phyloP scores from a whole-genome alignment of 2,888 invertebrate species.

The Euclidia mi region DNA sequence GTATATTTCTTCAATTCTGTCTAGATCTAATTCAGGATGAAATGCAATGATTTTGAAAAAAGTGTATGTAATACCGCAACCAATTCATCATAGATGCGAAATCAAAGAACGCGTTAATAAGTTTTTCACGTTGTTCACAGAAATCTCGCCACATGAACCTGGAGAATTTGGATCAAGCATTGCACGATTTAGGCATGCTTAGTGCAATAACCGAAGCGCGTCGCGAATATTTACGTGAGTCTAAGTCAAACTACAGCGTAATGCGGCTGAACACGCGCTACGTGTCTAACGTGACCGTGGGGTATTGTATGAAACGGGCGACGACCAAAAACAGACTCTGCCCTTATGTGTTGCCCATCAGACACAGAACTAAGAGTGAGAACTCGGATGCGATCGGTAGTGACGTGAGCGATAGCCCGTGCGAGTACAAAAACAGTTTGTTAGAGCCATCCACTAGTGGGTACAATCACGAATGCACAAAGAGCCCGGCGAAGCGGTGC shows the following conservation, averaged over 20 bases:
- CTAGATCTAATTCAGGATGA: conserved; percentile 73
- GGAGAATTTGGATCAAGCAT: conserved; percentile 89
- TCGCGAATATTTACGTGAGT: conserved; percentile 89
- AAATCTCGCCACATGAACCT: conserved; percentile 85
- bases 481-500: conserved; percentile 88
- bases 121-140: conserved; percentile 78
- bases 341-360: conserved; percentile 89
- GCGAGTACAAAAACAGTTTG: conserved; percentile 75
- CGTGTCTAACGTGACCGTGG: conserved; percentile 91
- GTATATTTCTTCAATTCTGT: conserved; percentile 71
- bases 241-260: conserved; percentile 82
- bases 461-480: conserved; percentile 67
- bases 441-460: conserved; percentile 84
- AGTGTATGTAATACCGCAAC: conserved; percentile 66
- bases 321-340: conserved; percentile 89
- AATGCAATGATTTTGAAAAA: conserved; percentile 81
- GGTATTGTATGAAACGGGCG: conserved; percentile 89
- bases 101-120: conserved; percentile 51
- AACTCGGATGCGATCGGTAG: conserved; percentile 88
- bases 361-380: conserved; percentile 91
- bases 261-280: conserved; percentile 91
- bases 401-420: conserved; percentile 74
- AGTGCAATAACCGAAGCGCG: conserved; percentile 90
- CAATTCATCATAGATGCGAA: conserved; percentile 29
- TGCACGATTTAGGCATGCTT: conserved; percentile 91